phyloP scores from a whole-genome alignment of 2,888 invertebrate species.

The Euplagia quadripunctaria region DNA sequence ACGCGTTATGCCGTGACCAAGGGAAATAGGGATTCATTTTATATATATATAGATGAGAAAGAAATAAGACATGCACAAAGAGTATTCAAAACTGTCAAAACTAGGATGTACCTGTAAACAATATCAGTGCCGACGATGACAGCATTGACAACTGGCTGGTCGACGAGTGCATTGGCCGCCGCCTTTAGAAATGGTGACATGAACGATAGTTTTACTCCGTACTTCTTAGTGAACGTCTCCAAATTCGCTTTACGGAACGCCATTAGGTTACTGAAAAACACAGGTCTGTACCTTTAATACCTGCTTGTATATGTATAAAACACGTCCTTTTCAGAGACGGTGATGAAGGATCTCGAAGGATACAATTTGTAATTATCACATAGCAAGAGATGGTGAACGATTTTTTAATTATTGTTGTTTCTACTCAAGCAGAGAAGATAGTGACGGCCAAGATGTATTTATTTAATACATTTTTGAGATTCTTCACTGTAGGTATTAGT shows the following conservation, averaged over 20 bases:
- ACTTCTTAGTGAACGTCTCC: constrained; percentile 96
- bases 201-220: constrained; percentile 98
- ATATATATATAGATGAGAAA: too few species aligned
- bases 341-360: too few species aligned
- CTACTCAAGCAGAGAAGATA: too few species aligned
- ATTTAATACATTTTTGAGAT: too few species aligned
- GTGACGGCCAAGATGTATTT: too few species aligned
- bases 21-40: too few species aligned
- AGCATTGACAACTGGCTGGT: constrained; percentile 99
- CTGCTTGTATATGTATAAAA: not conserved
- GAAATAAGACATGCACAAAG: too few species aligned
- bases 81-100: not conserved
- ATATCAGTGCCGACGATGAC: constrained; percentile 96
- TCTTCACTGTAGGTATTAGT: too few species aligned
- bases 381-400: too few species aligned
- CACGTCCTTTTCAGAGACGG: not conserved
- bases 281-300: not conserved
- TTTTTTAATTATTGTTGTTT: too few species aligned
- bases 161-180: constrained; percentile 97
- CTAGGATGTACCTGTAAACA: constrained; percentile 81
- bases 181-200: constrained; percentile 99
- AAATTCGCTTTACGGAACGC: constrained; percentile 96
- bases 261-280: constrained; percentile 91
- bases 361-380: too few species aligned
- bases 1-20: too few species aligned